phyloP scores from a whole-genome alignment of 2,797 vertebrate genomes.

The Champsocephalus gunnari region DNA sequence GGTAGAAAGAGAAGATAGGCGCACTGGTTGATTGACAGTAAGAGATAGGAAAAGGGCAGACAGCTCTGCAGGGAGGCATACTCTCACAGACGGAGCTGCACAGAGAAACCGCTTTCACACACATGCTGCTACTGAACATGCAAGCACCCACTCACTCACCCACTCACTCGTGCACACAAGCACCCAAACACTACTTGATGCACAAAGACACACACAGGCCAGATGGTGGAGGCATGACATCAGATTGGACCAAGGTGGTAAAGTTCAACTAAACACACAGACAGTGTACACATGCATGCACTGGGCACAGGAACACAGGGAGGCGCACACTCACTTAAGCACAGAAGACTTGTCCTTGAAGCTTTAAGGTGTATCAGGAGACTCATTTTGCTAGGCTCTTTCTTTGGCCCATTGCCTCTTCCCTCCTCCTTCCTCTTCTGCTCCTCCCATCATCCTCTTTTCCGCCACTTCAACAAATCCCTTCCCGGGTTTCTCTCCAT shows the following conservation, averaged over 20 bases:
- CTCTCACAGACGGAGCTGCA: slow-evolving; percentile 57
- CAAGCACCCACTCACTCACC: slow-evolving; percentile 49
- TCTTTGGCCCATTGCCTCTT: slow-evolving; percentile 28
- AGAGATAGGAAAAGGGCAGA: slow-evolving; percentile 60
- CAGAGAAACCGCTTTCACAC: slow-evolving; percentile 48
- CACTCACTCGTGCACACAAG: slow-evolving; percentile 53
- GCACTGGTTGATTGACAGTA: slow-evolving; percentile 54
- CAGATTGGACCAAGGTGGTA: slow-evolving; percentile 66
- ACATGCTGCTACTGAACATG: slow-evolving; percentile 29
- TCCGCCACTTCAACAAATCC: slow-evolving; percentile 18
- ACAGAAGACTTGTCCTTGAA: slow-evolving; percentile 43
- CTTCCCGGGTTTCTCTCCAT: slow-evolving; percentile 8
- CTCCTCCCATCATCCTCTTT: slow-evolving; percentile 15
- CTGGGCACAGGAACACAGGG: background rate
- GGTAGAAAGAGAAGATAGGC: slow-evolving; percentile 1
- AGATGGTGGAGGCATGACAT: slow-evolving; percentile 62
- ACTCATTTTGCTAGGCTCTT: slow-evolving; percentile 34
- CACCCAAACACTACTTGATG: slow-evolving; percentile 39
- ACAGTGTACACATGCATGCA: slow-evolving; percentile 13
- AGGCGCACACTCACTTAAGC: slow-evolving; percentile 12
- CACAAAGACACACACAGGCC: slow-evolving; percentile 31
- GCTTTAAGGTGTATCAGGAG: slow-evolving; percentile 41
- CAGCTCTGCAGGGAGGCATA: slow-evolving; percentile 46
- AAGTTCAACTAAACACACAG: slow-evolving; percentile 35
- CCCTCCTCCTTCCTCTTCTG: slow-evolving; percentile 5